Conservation (phyloP, 92 coral and sea anemone genomes). For the Umimayanthus kanabou region DNA sequence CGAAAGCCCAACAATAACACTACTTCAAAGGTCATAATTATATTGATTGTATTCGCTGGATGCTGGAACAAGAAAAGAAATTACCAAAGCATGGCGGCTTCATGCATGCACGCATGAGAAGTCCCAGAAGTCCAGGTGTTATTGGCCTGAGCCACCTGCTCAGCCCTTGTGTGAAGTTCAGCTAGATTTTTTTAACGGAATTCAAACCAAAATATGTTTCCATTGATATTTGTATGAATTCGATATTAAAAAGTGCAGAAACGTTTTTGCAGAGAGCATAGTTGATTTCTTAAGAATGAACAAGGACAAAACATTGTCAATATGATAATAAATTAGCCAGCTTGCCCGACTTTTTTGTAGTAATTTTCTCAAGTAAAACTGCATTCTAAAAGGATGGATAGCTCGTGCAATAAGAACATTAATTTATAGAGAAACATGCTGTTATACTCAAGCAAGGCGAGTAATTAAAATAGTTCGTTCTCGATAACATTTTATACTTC, state of each 20-base stretch:
- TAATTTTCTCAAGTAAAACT: neutral
- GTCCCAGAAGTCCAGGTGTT: neutral
- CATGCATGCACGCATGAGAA: neutral
- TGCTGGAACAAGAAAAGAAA: neutral
- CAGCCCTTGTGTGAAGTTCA: neutral
- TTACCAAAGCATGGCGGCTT: neutral
- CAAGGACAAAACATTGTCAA: too few species aligned
- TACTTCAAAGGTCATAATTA: conserved; percentile 34
- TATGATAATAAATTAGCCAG: neutral
- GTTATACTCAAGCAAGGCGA: neutral
- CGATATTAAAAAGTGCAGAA: neutral
- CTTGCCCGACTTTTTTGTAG: neutral
- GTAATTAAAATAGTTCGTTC: neutral
- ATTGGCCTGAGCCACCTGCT: neutral
- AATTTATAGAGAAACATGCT: neutral
- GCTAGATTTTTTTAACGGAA: neutral
- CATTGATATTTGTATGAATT: neutral
- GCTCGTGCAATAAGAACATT: neutral
- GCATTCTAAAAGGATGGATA: neutral
- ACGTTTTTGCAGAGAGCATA: neutral
- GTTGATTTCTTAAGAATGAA: neutral
- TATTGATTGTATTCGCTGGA: neutral
- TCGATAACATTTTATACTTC: neutral
- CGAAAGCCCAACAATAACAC: conserved; percentile 2
- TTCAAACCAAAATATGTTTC: neutral